Percentiles rank a stretch among this genome's conserved stretches.
Conservation (phyloP, 2,797 vertebrate genomes). For the Spheniscus humboldti region DNA sequence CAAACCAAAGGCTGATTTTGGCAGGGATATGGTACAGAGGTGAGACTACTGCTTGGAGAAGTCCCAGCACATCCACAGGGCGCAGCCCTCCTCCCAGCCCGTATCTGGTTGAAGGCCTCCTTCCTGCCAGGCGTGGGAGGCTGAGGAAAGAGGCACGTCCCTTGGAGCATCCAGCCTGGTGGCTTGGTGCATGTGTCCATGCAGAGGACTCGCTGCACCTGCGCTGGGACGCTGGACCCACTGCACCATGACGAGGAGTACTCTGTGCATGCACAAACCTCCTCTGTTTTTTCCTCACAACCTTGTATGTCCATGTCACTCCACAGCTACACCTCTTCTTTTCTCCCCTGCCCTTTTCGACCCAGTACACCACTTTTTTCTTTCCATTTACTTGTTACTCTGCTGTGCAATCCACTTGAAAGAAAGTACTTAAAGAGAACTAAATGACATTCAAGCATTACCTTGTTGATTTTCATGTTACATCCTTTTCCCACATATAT, state of each 20-base stretch:
- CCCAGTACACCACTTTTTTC: neutral
- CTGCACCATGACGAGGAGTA: neutral
- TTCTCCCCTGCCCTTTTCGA: neutral
- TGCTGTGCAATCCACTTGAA: neutral
- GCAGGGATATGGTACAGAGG: neutral
- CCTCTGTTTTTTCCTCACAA: neutral
- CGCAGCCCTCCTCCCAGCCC: neutral
- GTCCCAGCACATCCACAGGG: accelerated
- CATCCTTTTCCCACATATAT: neutral
- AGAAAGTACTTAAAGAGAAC: neutral
- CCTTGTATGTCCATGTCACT: neutral
- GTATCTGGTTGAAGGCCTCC: neutral
- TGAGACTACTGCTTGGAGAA: neutral
- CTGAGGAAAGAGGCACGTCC: neutral
- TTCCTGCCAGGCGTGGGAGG: accelerated
- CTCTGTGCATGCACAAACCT: neutral
- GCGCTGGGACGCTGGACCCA: accelerated
- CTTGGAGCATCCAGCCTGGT: accelerated
- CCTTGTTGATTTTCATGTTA: neutral
- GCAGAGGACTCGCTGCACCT: accelerated
- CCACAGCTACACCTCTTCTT: neutral
- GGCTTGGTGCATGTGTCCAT: neutral
- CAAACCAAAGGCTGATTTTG: neutral
- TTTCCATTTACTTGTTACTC: neutral
- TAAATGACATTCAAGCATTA: neutral